A percentile compares a stretch with the other conserved stretches of the same genome.
Evolutionary conservation across 2,888 invertebrate genomes (phyloP).

Genomic region (Ischnura elegans): DNA sequence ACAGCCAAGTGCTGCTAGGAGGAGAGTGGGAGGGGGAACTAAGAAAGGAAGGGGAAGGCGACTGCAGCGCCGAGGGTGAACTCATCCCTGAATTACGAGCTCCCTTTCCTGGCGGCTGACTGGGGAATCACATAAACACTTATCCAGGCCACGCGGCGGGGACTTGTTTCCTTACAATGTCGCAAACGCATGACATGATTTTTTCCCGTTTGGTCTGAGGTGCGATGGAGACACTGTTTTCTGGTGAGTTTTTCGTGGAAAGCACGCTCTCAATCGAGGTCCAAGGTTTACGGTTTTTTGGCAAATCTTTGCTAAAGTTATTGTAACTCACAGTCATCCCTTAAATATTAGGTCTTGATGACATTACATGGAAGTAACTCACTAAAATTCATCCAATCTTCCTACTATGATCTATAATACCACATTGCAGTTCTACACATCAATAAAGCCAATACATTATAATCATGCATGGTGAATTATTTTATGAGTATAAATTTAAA

Average conservation of each 20-base stretch:
- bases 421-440: no score
- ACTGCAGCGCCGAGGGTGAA: slow-evolving; percentile 67
- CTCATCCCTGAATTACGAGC: slow-evolving; percentile 67
- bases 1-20: slow-evolving; percentile 14
- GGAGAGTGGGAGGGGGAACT: background rate
- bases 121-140: slow-evolving; percentile 65
- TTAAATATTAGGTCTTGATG: no score
- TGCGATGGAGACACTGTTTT: background rate
- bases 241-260: background rate
- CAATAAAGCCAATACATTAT: no score
- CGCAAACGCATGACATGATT: slow-evolving; percentile 53
- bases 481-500: no score
- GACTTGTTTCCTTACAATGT: slow-evolving; percentile 51
- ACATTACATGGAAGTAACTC: no score
- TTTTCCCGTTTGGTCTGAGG: background rate
- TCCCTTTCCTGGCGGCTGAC: slow-evolving; percentile 66
- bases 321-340: no score
- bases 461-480: no score
- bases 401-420: no score
- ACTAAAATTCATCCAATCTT: no score
- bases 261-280: no score
- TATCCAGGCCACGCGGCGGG: slow-evolving; percentile 43
- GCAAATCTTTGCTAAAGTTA: no score
- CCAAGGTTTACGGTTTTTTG: no score
- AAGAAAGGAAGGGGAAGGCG: slow-evolving; percentile 44